Evolutionary conservation across 2,113 vertebrate genomes (phyloP).

Genomic region (Amphilophus citrinellus): DNA sequence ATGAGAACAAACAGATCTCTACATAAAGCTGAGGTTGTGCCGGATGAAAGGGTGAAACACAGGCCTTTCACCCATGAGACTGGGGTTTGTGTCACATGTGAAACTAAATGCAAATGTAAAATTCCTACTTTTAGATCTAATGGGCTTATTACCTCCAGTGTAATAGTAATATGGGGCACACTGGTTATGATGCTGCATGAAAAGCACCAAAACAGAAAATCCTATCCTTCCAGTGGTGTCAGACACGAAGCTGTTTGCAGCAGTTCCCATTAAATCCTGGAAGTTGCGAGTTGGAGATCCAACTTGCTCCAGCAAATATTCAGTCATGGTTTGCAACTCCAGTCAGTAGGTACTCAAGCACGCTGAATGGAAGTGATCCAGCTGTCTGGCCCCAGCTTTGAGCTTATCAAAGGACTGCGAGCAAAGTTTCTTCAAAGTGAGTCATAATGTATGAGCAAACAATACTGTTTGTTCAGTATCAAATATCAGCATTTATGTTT

Average conservation of each 20-base stretch:
- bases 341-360: not conserved
- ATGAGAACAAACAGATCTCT: slow-evolving; percentile 56
- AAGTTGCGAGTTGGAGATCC: not conserved
- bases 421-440: not conserved
- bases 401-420: not conserved
- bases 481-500: not conserved
- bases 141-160: too few species aligned
- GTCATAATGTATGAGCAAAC: not conserved
- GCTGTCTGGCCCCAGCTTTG: slow-evolving; percentile 1
- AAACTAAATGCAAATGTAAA: not conserved
- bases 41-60: not conserved
- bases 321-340: not conserved
- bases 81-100: not conserved
- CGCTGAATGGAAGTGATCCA: not conserved
- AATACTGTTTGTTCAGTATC: not conserved
- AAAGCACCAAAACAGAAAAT: not conserved
- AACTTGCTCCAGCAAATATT: not conserved
- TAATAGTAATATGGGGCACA: not conserved
- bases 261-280: not conserved
- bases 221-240: not conserved
- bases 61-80: not conserved
- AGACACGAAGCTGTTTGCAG: not conserved
- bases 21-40: rapidly evolving
- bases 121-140: too few species aligned
- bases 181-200: not conserved